A percentile compares a stretch with the other conserved stretches of the same genome.
Evolutionary conservation across 1,140 invertebrate species (phyloP).

Genomic region (Psilanteris sp.): DNA sequence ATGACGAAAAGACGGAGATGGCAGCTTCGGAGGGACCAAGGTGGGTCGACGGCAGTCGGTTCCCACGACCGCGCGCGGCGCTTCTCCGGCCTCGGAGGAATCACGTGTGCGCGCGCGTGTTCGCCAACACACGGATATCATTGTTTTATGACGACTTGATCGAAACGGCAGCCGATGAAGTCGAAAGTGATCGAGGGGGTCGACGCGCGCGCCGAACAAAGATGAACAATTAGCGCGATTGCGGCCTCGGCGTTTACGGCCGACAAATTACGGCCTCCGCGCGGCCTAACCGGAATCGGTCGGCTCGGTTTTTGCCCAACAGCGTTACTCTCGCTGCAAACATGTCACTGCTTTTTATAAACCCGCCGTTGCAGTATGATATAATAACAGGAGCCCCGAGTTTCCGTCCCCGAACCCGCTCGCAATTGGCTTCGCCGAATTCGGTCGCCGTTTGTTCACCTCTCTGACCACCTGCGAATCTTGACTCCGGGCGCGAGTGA

Average conservation of each 20-base stretch:
- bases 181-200: background rate
- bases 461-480: conserved; percentile 54
- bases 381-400: too few relatives aligned
- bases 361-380: too few relatives aligned
- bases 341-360: too few relatives aligned
- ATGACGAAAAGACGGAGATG: conserved; percentile 24
- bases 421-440: too few relatives aligned
- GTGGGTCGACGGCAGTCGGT: conserved; percentile 60
- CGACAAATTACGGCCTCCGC: conserved; percentile 16
- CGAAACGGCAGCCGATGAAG: background rate
- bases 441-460: conserved; percentile 52
- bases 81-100: conserved; percentile 64
- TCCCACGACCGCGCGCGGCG: conserved; percentile 72
- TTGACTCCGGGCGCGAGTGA: conserved; percentile 32
- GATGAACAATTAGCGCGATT: too few relatives aligned
- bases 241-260: conserved; percentile 11
- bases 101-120: conserved; percentile 33
- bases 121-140: conserved; percentile 16
- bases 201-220: too few relatives aligned
- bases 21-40: conserved; percentile 25
- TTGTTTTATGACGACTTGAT: conserved; percentile 16
- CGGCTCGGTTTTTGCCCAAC: background rate
- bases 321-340: too few relatives aligned
- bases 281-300: background rate
- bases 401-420: too few relatives aligned